phyloP scores from a whole-genome alignment of 2,797 vertebrate species.

The Enteromius argenteus region DNA sequence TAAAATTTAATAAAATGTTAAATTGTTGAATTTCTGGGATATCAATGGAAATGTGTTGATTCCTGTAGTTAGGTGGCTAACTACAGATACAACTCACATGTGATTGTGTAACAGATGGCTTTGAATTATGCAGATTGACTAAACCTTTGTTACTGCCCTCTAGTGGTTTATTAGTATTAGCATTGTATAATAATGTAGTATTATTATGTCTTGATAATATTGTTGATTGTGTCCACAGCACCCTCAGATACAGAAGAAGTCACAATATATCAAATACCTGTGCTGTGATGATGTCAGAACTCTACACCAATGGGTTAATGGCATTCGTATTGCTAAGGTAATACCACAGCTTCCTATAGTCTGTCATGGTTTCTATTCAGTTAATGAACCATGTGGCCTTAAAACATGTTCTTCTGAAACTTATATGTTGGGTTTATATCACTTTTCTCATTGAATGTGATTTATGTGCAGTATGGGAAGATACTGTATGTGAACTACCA shows the following conservation, averaged over 20 bases:
- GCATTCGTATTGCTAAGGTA: conserved; percentile 97
- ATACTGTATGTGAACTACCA: conserved; percentile 96
- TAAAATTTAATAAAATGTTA: background rate
- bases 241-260: conserved; percentile 99
- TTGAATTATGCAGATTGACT: background rate
- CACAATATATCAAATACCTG: conserved; percentile 97
- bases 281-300: conserved; percentile 96
- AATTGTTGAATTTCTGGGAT: background rate
- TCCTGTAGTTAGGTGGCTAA: background rate
- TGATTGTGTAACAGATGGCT: conserved; percentile 8
- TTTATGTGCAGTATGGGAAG: conserved; percentile 88
- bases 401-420: background rate
- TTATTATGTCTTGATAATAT: conserved; percentile 15
- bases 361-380: background rate
- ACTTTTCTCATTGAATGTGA: conserved; percentile 7
- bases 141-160: conserved; percentile 32
- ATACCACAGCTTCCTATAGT: background rate
- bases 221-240: conserved; percentile 78
- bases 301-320: conserved; percentile 97
- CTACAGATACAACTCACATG: background rate
- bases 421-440: background rate
- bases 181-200: background rate
- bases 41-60: background rate
- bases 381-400: background rate
- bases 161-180: conserved; percentile 21